Base-by-base conservation (phyloP, 2,888 invertebrate species). In the Nemapogon koenigi region DNA sequence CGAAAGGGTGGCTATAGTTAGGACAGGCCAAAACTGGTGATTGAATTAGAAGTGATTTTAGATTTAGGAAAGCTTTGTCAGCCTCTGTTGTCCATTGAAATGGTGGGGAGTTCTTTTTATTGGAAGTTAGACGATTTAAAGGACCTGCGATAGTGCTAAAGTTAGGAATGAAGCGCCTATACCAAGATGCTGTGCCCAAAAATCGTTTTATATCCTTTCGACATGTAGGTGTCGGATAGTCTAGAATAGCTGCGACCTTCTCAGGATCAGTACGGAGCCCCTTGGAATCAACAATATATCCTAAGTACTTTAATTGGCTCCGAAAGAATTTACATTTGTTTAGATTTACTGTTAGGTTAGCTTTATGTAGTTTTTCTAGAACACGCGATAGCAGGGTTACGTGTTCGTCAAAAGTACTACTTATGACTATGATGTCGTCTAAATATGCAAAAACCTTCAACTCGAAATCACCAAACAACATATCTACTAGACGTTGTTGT, bases 251-350 rank as follows among this genome's bases (percentile, higher is more conserved):
- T 8, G 44, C 27, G 1, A 50, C 46, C 26, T 54, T 52, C 7
- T 41, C 47, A 3, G 51, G 51, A 19, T 54, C 50, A 1, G 50
- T 45, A 4, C 44, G 46, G 2, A 54, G 29, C 2, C 54, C 51
- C 0, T 44, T 17, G 3, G 25, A 11, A 38, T 55, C 51, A 1
- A 69, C 52, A 3, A 49, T 2, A 22, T 41, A 43, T 7, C 43
- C 43, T 11, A 43, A 18, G 17, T 43, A 43, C 4, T 30, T 35
- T 7, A 41, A 19, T 22, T 39, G 8, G 2, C 25, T 26, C 2
- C 30, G 15, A n/a, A 40, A 40, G 11, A 40, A 41, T 7, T 33
- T 4, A 15, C 27, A 36, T 27, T 50, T 50, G n/a, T 39, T 28
- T 2, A 44, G 16, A 19, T 46, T 47, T 16, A 47, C 36, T 3